Base-by-base conservation (phyloP, 2,888 invertebrate species). In the Mythimna loreyi region DNA sequence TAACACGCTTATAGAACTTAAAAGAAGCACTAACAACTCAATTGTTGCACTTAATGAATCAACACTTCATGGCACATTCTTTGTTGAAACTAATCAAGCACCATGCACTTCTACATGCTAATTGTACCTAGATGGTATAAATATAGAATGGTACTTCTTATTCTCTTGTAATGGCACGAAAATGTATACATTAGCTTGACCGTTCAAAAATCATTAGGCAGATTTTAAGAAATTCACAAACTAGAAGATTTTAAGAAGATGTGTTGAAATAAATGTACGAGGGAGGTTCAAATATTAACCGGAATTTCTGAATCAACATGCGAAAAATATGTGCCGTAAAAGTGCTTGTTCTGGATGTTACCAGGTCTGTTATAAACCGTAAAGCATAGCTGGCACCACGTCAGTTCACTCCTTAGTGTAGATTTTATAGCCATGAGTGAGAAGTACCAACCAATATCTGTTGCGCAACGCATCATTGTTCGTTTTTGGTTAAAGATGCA, bases 1-100 rank as follows among this genome's bases (percentile, higher is more conserved):
- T 53, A 6, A 70, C 79, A 70, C 75, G 78, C 78, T 78, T 78
- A 49, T 78, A 78, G 75, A 62, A 30, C 3, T 43, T 52, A 59
- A 58, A 53, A 59, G 0, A 47, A 70, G 75, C 78, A 78, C 78
- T 55, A 64, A 61, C 11, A 57, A 61, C 19, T 49, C 53, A 59
- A 57, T 9, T 47, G 52, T 50, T 30, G 75, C 78, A 78, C 78
- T 53, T 43, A 30, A 60, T 0, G 6, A 64, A 47, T 25, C 9
- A 50, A 61, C 50, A 58, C 63, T 36, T 33, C 43, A 67, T 62
- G 28, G 40, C 73, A 78, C 65, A 36, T 36, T 61, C 28, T 57
- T 52, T 49, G 19, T 61, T 47, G 3, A 45, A 40, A 53, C 9
- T 62, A 45, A 53, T 66, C 52, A 25, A 11, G 70, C 78, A 78